Conservation (phyloP, 2,797 vertebrate genomes). For the Gymnoscopelus braueri region DNA sequence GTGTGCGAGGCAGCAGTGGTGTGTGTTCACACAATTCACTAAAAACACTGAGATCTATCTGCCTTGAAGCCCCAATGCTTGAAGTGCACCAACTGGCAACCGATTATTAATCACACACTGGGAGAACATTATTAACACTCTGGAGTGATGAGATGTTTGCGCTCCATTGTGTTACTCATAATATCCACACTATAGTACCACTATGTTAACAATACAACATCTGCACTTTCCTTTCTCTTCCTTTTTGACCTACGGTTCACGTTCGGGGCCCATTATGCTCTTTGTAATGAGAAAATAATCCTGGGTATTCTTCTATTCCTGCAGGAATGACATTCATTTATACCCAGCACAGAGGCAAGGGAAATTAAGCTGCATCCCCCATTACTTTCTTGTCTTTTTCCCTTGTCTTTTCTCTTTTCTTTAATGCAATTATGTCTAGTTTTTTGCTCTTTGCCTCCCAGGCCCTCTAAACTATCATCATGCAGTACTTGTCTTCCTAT, state of each 20-base stretch:
- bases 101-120: neutral
- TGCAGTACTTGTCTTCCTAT: constrained; percentile 39
- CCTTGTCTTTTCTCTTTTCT: constrained; percentile 29
- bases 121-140: neutral
- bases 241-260: constrained; percentile 57
- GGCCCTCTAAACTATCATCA: constrained; percentile 42
- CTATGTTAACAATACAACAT: constrained; percentile 16
- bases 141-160: constrained; percentile 7
- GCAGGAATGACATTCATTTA: constrained; percentile 62
- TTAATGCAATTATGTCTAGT: constrained; percentile 57
- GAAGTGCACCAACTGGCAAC: too few species aligned
- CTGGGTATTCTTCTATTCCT: constrained; percentile 49
- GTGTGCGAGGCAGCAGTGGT: too few species aligned
- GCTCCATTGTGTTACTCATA: neutral
- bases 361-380: constrained; percentile 58
- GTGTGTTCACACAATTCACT: too few species aligned
- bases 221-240: constrained; percentile 24
- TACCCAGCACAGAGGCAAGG: constrained; percentile 42
- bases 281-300: constrained; percentile 67
- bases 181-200: neutral
- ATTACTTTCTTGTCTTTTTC: constrained; percentile 42
- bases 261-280: constrained; percentile 44
- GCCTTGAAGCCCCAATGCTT: too few species aligned
- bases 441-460: constrained; percentile 26
- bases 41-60: too few species aligned